phyloP scores from a whole-genome alignment of 2,888 invertebrate species.

The Agrilus cyanescens region DNA sequence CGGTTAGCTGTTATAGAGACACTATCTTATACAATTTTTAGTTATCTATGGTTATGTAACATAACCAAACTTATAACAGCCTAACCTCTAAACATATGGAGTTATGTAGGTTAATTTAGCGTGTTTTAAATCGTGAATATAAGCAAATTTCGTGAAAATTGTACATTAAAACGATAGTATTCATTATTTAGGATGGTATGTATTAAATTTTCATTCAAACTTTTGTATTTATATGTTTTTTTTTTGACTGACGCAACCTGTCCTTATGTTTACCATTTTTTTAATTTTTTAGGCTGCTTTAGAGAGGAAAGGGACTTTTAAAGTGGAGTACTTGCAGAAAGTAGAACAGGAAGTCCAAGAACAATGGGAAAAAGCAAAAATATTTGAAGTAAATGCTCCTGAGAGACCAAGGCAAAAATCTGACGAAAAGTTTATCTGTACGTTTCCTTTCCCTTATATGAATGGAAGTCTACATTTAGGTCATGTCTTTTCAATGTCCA shows the following conservation, averaged over 20 bases:
- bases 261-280: background rate
- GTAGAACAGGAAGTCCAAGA: slow-evolving; percentile 80
- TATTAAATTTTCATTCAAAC: background rate
- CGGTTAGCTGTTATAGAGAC: too few species aligned
- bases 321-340: slow-evolving; percentile 82
- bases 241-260: too few species aligned
- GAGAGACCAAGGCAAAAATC: slow-evolving; percentile 39
- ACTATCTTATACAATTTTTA: too few species aligned
- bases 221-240: background rate
- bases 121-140: too few species aligned
- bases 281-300: slow-evolving; percentile 22
- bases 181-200: background rate
- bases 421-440: slow-evolving; percentile 79
- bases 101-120: too few species aligned
- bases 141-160: too few species aligned
- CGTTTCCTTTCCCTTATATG: slow-evolving; percentile 99
- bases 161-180: background rate
- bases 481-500: slow-evolving; percentile 92
- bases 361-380: slow-evolving; percentile 71
- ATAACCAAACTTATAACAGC: too few species aligned
- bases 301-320: slow-evolving; percentile 89
- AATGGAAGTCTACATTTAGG: slow-evolving; percentile 96
- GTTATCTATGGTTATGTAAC: too few species aligned
- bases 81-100: too few species aligned
- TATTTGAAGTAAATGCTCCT: slow-evolving; percentile 76